Evolutionary conservation across 2,113 vertebrate genomes (phyloP).

Genomic region (Trogon surrucura): DNA sequence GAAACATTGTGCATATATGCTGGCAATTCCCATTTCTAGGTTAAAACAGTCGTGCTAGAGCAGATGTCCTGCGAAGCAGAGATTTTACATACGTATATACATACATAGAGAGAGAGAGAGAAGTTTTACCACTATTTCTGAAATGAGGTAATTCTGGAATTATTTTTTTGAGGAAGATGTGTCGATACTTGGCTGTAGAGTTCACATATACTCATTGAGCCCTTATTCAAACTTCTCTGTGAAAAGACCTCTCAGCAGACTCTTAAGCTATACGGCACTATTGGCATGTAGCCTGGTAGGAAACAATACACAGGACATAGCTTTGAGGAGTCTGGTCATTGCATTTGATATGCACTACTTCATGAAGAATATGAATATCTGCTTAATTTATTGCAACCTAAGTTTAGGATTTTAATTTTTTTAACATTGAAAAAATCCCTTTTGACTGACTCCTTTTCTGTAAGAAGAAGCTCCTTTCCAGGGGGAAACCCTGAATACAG

Average conservation of each 20-base stretch:
- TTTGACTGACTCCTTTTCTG: background rate
- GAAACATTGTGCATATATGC: background rate
- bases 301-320: background rate
- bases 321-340: background rate
- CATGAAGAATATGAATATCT: background rate
- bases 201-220: background rate
- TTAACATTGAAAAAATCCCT: background rate
- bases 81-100: background rate
- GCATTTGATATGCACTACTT: background rate
- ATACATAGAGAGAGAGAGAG: accelerated
- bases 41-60: background rate
- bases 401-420: background rate
- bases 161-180: background rate
- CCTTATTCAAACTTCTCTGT: background rate
- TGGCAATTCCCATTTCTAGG: background rate
- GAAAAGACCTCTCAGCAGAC: background rate
- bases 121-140: background rate
- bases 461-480: background rate
- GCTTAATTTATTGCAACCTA: background rate
- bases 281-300: background rate
- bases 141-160: background rate
- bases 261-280: background rate
- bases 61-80: background rate
- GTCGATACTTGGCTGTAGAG: background rate
- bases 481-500: background rate